Evolutionary conservation across 2,113 vertebrate genomes (phyloP).

Genomic region (Theropithecus gelada): DNA sequence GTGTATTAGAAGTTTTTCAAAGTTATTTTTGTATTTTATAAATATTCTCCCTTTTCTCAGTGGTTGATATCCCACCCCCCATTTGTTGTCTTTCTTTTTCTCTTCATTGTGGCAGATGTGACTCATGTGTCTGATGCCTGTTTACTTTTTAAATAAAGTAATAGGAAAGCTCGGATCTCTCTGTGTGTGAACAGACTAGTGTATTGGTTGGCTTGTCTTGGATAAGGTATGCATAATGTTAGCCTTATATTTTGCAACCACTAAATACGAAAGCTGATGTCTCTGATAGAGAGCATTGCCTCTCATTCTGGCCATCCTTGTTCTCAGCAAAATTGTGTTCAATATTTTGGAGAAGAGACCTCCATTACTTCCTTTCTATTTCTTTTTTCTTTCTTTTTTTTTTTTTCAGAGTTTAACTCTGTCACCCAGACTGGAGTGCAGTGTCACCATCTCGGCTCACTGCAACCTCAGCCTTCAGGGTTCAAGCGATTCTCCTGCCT

Average conservation of each 20-base stretch:
- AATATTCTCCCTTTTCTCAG: neutral
- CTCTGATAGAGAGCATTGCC: neutral
- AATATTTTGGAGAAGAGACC: neutral
- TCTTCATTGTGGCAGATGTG: neutral
- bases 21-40: neutral
- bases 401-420: too few relatives aligned
- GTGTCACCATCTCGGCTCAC: too few relatives aligned
- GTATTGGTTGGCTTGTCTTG: neutral
- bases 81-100: conserved; percentile 1
- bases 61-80: neutral
- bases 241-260: neutral
- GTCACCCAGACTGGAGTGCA: too few relatives aligned
- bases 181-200: neutral
- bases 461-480: too few relatives aligned
- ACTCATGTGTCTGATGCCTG: neutral
- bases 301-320: neutral
- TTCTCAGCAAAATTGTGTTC: neutral
- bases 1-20: neutral
- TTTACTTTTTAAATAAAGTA: neutral
- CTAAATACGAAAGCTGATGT: neutral
- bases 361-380: neutral
- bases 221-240: neutral
- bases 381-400: too few relatives aligned
- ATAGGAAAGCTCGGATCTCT: neutral
- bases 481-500: too few relatives aligned